Evolutionary conservation across 30 jellyfish, hydroid and myxozoan genomes (phyloP).

Genomic region (Aurelia sp.): DNA sequence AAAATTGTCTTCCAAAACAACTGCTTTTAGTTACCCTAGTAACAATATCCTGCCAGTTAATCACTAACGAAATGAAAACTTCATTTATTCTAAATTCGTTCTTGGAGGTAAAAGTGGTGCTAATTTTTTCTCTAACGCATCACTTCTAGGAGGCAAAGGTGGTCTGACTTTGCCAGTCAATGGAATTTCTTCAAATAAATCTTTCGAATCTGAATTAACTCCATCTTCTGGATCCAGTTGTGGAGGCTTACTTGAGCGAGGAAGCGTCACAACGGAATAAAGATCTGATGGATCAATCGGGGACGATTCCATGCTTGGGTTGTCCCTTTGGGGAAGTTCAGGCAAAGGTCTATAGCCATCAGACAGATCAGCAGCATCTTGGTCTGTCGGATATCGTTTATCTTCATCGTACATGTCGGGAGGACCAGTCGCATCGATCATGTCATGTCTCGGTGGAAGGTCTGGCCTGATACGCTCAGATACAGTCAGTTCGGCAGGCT

Average conservation of each 20-base stretch:
- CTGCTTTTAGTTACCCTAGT: too few relatives aligned
- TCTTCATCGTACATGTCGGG: background rate
- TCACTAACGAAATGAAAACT: background rate
- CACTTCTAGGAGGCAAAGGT: constrained; percentile 24
- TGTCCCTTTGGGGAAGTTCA: background rate
- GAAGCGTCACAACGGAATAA: background rate
- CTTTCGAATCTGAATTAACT: background rate
- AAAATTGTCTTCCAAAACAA: too few relatives aligned
- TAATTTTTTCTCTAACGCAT: background rate
- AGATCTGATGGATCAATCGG: background rate
- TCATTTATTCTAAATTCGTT: background rate
- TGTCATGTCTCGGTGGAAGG: background rate
- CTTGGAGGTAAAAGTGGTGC: constrained; percentile 60
- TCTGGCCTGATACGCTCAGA: background rate
- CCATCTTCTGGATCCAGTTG: background rate
- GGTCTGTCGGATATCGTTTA: background rate
- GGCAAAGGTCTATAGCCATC: background rate
- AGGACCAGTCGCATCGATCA: background rate
- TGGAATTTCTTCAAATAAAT: background rate
- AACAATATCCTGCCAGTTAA: too few relatives aligned
- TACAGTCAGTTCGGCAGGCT: background rate
- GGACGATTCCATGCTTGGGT: background rate
- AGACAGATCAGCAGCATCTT: background rate
- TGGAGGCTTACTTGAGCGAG: background rate
- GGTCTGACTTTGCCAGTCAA: constrained; percentile 5